phyloP scores from a whole-genome alignment of 2,113 vertebrate species.

The Nycticorax nycticorax region DNA sequence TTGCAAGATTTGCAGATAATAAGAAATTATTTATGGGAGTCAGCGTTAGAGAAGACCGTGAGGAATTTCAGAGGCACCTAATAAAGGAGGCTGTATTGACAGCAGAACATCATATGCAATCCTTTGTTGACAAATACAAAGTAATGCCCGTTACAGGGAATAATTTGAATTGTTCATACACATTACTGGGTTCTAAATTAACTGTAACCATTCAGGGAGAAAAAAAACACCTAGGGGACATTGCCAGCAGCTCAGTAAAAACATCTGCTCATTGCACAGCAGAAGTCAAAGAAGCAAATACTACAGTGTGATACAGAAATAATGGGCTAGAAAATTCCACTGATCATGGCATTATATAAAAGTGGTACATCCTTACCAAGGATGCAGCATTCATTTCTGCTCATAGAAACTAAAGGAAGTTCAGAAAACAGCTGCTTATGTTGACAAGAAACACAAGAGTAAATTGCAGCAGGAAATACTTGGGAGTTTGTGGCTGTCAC shows the following conservation, averaged over 20 bases:
- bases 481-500: neutral
- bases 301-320: conserved; percentile 24
- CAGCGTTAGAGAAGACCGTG: neutral
- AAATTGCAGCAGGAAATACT: conserved; percentile 26
- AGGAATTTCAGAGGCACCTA: neutral
- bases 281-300: conserved; percentile 48
- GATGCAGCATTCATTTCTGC: conserved; percentile 12
- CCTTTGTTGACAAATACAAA: conserved; percentile 1
- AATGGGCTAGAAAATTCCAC: conserved; percentile 49
- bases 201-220: conserved; percentile 35
- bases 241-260: conserved; percentile 48
- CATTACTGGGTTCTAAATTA: conserved; percentile 46
- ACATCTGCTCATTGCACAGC: conserved; percentile 57
- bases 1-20: conserved; percentile 1
- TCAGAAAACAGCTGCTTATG: conserved; percentile 13
- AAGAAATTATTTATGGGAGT: conserved; percentile 26
- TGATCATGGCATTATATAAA: conserved; percentile 26
- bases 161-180: conserved; percentile 10
- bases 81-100: neutral
- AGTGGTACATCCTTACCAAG: conserved; percentile 15
- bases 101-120: neutral
- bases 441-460: conserved; percentile 6
- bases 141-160: neutral
- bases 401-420: conserved; percentile 3
- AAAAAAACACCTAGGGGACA: neutral